phyloP scores from a whole-genome alignment of 2,113 vertebrate species.

The Cryptoleucopteryx plumbea region DNA sequence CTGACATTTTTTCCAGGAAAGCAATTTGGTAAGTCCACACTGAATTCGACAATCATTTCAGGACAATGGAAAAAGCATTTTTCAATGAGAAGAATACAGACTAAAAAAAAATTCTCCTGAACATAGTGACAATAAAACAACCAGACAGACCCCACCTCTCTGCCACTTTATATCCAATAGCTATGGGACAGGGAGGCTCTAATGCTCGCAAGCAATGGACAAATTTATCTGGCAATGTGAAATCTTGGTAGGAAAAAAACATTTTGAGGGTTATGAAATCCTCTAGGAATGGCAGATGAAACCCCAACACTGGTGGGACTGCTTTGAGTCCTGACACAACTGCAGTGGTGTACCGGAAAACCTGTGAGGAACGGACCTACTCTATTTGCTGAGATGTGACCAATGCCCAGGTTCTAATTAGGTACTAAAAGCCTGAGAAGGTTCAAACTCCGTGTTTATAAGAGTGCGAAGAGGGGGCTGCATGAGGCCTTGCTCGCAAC shows the following conservation, averaged over 20 bases:
- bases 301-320: neutral
- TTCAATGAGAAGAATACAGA: neutral
- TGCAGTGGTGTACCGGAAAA: neutral
- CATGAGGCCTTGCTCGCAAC: neutral
- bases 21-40: slow-evolving; percentile 50
- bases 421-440: neutral
- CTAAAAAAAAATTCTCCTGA: neutral
- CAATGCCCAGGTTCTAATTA: neutral
- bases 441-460: neutral
- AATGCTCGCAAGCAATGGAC: neutral
- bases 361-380: neutral
- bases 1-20: slow-evolving; percentile 49
- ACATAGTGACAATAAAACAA: neutral
- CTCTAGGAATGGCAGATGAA: neutral
- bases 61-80: slow-evolving; percentile 44
- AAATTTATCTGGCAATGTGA: neutral
- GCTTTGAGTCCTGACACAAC: neutral
- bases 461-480: neutral
- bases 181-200: neutral
- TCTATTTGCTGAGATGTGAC: neutral
- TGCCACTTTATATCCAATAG: neutral
- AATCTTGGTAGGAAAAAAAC: neutral
- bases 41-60: slow-evolving; percentile 16
- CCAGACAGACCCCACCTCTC: neutral
- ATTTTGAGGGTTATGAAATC: neutral